Percentiles rank a stretch among this genome's conserved stretches.
Evolutionary conservation across 2,888 invertebrate species (phyloP).

Genomic region (Cryptosula pallasiana): DNA sequence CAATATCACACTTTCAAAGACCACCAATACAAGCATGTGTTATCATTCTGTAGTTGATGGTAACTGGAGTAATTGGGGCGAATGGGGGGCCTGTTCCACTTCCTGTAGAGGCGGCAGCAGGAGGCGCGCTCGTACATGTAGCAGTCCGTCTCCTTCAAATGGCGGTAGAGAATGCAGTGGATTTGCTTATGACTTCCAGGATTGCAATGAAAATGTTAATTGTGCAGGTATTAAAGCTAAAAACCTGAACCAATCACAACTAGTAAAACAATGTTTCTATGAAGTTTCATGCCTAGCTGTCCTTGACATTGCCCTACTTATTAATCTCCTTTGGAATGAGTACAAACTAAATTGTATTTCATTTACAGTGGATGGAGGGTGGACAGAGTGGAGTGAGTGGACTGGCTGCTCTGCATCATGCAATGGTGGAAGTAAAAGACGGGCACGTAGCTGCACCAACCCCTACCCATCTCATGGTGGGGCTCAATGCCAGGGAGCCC

Average conservation of each 20-base stretch:
- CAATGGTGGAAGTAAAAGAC: slow-evolving; percentile 71
- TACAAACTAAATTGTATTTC: no score
- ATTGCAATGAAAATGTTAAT: slow-evolving; percentile 7
- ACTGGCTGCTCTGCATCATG: slow-evolving; percentile 70
- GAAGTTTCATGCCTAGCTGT: no score
- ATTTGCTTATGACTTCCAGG: neutral
- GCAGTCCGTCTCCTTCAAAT: neutral
- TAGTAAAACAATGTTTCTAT: no score
- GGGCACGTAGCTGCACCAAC: slow-evolving; percentile 83
- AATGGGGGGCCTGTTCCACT: slow-evolving; percentile 75
- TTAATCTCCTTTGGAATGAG: no score
- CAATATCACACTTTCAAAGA: no score
- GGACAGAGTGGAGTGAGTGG: slow-evolving; percentile 79
- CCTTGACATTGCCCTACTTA: no score
- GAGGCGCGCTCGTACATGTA: slow-evolving; percentile 40
- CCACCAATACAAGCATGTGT: no score
- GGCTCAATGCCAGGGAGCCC: slow-evolving; percentile 63
- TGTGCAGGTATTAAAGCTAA: no score
- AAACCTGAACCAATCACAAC: no score
- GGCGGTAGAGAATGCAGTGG: neutral
- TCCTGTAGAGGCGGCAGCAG: slow-evolving; percentile 71
- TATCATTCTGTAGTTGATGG: slow-evolving; percentile 54
- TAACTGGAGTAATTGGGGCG: slow-evolving; percentile 72
- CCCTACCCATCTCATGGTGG: slow-evolving; percentile 83
- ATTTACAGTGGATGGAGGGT: slow-evolving; percentile 57